Evolutionary conservation across 2,888 invertebrate species (phyloP), one percentile per base, ranked within the genome.

Genomic region (Eupithecia tripunctaria): DNA sequence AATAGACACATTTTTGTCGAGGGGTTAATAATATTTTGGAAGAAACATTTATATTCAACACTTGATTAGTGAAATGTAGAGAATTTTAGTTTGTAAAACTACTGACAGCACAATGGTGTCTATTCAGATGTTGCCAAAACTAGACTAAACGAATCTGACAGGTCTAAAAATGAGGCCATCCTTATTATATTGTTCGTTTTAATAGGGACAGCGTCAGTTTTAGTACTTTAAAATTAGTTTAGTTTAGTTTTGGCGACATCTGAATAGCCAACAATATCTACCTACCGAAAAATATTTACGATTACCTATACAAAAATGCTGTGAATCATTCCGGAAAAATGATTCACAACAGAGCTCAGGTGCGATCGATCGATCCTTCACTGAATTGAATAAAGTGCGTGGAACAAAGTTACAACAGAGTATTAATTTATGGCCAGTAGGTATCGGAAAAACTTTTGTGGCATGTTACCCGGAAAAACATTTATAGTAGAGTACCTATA

Each of bases 311-410:
- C 56, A 56, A 56, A 56, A 56, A 56, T 25, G 25, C 14, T 14
- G 56, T 56, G 21, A 56, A 56, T 56, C 62, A 63, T 32, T 67
- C 64, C 60, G 65, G 25, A 38, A 75, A 75, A 75, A 72, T 74
- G 51, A 75, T 70, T 65, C 68, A 71, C 65, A 74, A 60, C 75
- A 77, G 70, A 71, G 78, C 76, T 75, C 85, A 83, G 85, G 84
- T 85, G 85, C 75, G 72, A 59, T 77, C 70, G 76, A 88, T 87
- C 87, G 85, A 86, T 87, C 87, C 85, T 85, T 87, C 87, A 85
- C 79, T 70, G 74, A 73, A 80, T 77, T 73, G 72, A 72, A 72
- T 76, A 75, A 76, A 77, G 75, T 67, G 68, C 68, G 36, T 73
- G 65, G 51, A 77, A 73, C 69, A 71, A 76, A 78, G 65, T 77